Evolutionary conservation across 2,113 vertebrate genomes (phyloP).

Genomic region (Pardalotus punctatus): DNA sequence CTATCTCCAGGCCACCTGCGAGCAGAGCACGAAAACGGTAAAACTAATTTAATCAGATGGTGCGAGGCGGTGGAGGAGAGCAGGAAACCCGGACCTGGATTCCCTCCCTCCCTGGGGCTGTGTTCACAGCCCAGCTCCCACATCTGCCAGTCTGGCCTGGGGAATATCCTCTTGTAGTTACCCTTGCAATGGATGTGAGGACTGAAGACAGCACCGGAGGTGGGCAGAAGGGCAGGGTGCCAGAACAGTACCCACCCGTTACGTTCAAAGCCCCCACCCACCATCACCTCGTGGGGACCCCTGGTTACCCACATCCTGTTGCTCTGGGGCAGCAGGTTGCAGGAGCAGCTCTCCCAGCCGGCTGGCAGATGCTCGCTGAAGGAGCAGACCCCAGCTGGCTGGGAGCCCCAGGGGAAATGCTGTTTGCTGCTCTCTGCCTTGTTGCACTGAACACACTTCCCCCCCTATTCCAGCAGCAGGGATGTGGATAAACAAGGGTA

Average conservation of each 20-base stretch:
- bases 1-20: neutral
- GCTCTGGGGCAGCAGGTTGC: neutral
- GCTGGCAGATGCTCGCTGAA: constrained; percentile 10
- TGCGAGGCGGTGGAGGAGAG: neutral
- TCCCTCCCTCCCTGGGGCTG: rapidly evolving
- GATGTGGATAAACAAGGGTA: neutral
- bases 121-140: neutral
- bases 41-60: constrained; percentile 20
- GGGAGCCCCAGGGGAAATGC: neutral
- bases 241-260: neutral
- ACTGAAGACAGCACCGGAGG: neutral
- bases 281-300: neutral
- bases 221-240: neutral
- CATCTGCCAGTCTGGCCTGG: neutral
- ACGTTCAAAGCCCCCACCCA: neutral
- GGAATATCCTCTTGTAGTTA: neutral
- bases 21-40: neutral
- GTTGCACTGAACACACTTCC: neutral
- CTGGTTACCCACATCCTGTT: neutral
- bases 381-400: constrained; percentile 14
- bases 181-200: neutral
- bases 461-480: neutral
- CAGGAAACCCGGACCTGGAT: constrained; percentile 10
- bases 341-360: neutral
- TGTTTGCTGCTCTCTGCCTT: constrained; percentile 4